These are phyloP conservation scores for Glossosoma conforme DNA, from an alignment of 1,140 invertebrate genomes.

Conservation along the genomic window DNA sequence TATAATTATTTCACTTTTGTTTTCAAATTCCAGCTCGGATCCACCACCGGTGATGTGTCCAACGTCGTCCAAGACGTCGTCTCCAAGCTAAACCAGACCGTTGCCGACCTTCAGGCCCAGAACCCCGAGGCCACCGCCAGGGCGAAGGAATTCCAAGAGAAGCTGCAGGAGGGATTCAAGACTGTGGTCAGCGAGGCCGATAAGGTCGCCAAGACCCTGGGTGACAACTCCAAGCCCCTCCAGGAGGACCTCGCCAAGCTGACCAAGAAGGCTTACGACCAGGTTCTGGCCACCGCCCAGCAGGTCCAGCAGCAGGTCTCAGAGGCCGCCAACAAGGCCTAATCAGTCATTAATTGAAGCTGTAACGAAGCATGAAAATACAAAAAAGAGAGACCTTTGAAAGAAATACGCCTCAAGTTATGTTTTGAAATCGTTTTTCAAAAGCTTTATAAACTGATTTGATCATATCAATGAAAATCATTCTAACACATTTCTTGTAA, in stretches of 20 bases:
- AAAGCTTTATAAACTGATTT: too few relatives aligned
- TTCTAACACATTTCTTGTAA: too few relatives aligned
- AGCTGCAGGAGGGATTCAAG: slow-evolving; percentile 23
- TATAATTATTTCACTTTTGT: too few relatives aligned
- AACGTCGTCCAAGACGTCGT: slow-evolving; percentile 16
- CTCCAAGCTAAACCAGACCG: slow-evolving; percentile 27
- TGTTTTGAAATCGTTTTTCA: too few relatives aligned
- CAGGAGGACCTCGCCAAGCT: slow-evolving; percentile 22
- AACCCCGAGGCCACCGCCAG: slow-evolving; percentile 19
- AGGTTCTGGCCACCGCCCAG: slow-evolving; percentile 19
- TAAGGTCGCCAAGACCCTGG: slow-evolving; percentile 20
- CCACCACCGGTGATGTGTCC: slow-evolving; percentile 17
- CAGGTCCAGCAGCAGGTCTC: slow-evolving; percentile 18
- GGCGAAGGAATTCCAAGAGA: slow-evolving; percentile 20
- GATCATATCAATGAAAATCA: too few relatives aligned
- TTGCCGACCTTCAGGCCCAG: slow-evolving; percentile 15
- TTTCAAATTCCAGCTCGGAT: slow-evolving; percentile 21
- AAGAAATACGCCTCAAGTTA: too few relatives aligned
- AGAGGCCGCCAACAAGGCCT: slow-evolving; percentile 26
- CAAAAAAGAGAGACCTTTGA: too few relatives aligned
- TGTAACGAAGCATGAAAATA: too few relatives aligned
- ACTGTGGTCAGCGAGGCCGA: slow-evolving; percentile 22
- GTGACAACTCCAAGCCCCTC: slow-evolving; percentile 25
- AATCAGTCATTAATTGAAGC: too few relatives aligned
- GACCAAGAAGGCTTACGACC: slow-evolving; percentile 29